Conservation (phyloP, 2,888 invertebrate species). For the Agriopis marginaria region DNA sequence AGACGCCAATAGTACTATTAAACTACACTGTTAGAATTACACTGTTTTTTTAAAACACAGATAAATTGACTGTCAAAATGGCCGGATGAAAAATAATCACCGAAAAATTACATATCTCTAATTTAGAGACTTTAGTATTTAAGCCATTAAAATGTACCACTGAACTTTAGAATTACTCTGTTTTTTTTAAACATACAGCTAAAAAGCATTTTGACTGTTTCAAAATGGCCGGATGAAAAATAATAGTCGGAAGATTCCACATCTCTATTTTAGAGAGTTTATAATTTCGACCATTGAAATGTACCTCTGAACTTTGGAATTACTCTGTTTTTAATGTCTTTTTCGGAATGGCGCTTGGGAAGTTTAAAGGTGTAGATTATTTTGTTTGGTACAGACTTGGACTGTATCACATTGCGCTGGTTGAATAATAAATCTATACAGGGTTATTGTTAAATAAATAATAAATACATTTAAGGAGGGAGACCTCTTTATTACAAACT, state of each 20-base stretch:
- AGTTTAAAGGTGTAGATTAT: constrained; percentile 16
- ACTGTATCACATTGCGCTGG: constrained; percentile 5
- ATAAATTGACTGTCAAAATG: background rate
- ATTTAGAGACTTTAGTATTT: too few species aligned
- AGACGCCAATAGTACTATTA: too few species aligned
- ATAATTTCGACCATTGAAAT: constrained; percentile 31
- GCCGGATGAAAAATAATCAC: background rate
- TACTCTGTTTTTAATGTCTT: constrained; percentile 35
- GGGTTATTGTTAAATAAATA: background rate
- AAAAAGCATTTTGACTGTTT: background rate
- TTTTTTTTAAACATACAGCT: background rate
- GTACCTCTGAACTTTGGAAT: constrained; percentile 26
- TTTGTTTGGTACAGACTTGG: constrained; percentile 10
- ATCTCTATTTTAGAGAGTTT: constrained; percentile 21
- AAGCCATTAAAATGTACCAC: too few species aligned
- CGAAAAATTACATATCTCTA: too few species aligned
- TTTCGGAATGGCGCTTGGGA: constrained; percentile 21
- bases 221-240: background rate
- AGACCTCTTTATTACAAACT: too few species aligned
- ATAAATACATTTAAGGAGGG: too few species aligned
- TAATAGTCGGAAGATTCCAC: constrained; percentile 6
- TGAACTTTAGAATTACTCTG: too few species aligned
- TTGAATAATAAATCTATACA: background rate
- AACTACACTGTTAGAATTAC: too few species aligned
- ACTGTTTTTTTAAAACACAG: too few species aligned